Evolutionary conservation across 1,140 invertebrate species (phyloP).

Genomic region (Macrocentrus cingulum): DNA sequence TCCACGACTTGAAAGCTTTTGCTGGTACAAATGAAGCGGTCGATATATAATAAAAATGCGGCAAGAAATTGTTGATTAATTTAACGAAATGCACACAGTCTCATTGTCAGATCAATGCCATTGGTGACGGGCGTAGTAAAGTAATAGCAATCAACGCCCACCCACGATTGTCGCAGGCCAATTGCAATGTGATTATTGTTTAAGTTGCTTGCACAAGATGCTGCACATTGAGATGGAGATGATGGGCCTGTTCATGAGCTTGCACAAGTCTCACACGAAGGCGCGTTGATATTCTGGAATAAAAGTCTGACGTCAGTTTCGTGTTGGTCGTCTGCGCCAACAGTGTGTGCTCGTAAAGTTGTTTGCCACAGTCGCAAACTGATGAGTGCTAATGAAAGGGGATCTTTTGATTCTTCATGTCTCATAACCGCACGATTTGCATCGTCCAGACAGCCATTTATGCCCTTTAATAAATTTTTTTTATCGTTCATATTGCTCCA

Average conservation of each 20-base stretch:
- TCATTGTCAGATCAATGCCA: neutral
- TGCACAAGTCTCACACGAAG: slow-evolving; percentile 18
- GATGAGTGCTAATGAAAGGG: slow-evolving; percentile 39
- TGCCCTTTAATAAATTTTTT: neutral
- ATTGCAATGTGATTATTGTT: neutral
- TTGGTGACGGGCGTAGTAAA: neutral
- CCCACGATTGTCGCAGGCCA: neutral
- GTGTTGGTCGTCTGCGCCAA: neutral
- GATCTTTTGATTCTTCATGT: slow-evolving; percentile 29
- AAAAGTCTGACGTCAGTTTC: slow-evolving; percentile 36
- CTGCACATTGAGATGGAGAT: no score
- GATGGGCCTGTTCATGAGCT: slow-evolving; percentile 3
- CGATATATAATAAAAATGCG: no score
- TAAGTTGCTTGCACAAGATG: slow-evolving; percentile 19
- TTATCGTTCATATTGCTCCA: slow-evolving; percentile 2
- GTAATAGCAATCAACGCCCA: neutral
- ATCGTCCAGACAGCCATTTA: slow-evolving; percentile 14
- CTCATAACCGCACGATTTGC: slow-evolving; percentile 31
- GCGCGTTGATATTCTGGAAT: slow-evolving; percentile 5
- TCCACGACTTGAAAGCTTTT: no score
- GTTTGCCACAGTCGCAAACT: slow-evolving; percentile 37
- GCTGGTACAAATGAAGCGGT: no score
- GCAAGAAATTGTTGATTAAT: no score
- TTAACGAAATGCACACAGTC: neutral
- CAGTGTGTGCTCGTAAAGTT: slow-evolving; percentile 33